Conservation (phyloP, 1,140 invertebrate species). For the Ericerus pela region DNA sequence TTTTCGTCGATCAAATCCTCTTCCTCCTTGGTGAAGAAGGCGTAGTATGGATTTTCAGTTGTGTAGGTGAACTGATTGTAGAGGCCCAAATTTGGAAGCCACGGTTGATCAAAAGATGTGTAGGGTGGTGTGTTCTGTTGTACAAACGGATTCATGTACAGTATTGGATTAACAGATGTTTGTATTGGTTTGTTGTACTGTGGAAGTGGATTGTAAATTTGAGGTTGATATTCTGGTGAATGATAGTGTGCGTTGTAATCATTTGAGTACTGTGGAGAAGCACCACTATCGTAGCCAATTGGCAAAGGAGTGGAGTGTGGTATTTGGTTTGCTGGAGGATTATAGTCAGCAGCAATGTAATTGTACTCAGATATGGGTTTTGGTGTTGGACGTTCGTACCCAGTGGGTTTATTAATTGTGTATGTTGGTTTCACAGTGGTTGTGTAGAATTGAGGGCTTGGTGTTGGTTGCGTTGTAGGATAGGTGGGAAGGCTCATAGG, state of each 20-base stretch:
- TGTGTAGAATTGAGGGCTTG: no score
- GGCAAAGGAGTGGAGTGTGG: conserved; percentile 10
- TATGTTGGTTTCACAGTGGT: conserved; percentile 6
- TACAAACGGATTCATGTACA: not conserved
- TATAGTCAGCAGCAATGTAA: conserved; percentile 23
- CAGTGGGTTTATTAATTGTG: conserved; percentile 4
- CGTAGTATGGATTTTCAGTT: conserved; percentile 41
- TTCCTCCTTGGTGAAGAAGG: conserved; percentile 55
- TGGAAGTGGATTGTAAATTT: not conserved
- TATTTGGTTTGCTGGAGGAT: not conserved
- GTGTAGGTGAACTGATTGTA: conserved; percentile 2
- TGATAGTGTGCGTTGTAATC: not conserved
- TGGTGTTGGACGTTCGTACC: conserved; percentile 15
- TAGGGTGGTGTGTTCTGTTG: not conserved
- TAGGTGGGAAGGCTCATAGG: not conserved
- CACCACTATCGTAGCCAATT: not conserved
- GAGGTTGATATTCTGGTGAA: not conserved
- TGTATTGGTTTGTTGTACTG: not conserved
- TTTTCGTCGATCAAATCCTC: conserved; percentile 53
- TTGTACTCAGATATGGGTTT: conserved; percentile 26
- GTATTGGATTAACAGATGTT: not conserved
- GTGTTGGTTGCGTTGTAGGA: no score
- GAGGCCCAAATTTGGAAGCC: not conserved
- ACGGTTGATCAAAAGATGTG: not conserved
- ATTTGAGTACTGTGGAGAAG: not conserved